Conservation (phyloP, 2,888 invertebrate species). For the Lithodes maja region DNA sequence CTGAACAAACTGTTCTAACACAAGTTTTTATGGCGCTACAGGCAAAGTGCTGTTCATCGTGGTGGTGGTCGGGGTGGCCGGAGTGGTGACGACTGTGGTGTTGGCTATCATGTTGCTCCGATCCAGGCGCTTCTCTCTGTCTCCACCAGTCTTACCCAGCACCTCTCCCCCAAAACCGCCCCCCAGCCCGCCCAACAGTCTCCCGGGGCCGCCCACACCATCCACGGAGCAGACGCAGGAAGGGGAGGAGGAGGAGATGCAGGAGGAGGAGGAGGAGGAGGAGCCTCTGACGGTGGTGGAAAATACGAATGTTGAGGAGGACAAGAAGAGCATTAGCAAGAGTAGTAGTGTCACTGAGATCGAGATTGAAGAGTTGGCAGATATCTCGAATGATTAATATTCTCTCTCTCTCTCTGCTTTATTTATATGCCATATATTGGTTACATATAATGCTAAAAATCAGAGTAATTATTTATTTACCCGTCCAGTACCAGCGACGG, state of each 20-base stretch:
- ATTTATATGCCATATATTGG: too few species aligned
- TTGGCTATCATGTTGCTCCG: slow-evolving; percentile 9
- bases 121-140: background rate
- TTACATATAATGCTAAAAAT: too few species aligned
- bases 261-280: background rate
- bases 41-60: slow-evolving; percentile 28
- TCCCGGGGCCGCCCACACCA: too few species aligned
- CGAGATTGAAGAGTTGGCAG: background rate
- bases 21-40: background rate
- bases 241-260: background rate
- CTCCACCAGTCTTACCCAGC: too few species aligned
- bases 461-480: too few species aligned
- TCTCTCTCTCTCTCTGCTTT: background rate
- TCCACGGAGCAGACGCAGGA: background rate
- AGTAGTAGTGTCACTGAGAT: background rate
- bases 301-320: background rate
- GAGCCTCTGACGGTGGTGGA: background rate
- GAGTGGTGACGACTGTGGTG: slow-evolving; percentile 16
- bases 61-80: slow-evolving; percentile 25
- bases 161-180: too few species aligned
- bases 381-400: background rate
- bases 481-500: too few species aligned
- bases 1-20: too few species aligned
- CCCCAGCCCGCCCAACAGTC: too few species aligned
- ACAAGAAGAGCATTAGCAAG: background rate